These are phyloP conservation scores for Spodoptera litura DNA, from an alignment of 1,140 invertebrate species.

Conservation along the genomic window DNA sequence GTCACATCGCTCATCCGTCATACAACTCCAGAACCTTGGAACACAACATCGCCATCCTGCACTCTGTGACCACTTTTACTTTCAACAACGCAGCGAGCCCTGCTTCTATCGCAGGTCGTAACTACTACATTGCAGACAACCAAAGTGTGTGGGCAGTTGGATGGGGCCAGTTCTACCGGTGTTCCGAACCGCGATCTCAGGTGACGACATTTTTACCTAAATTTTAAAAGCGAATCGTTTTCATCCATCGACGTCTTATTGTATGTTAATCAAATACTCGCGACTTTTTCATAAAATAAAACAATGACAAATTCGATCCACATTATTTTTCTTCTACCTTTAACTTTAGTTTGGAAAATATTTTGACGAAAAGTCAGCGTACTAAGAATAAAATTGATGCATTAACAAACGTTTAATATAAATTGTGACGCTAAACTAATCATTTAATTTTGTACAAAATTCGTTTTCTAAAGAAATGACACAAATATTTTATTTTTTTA, in stretches of 20 bases:
- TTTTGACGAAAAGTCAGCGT: too few relatives aligned
- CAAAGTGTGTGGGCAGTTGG: constrained; percentile 62
- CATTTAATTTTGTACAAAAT: too few relatives aligned
- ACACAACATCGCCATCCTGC: constrained; percentile 90
- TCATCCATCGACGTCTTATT: not conserved
- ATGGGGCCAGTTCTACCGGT: constrained; percentile 55
- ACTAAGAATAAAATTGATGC: too few relatives aligned
- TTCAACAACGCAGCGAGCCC: constrained; percentile 53
- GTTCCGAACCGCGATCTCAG: constrained; percentile 46
- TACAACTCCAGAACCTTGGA: constrained; percentile 86
- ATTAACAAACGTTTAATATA: too few relatives aligned
- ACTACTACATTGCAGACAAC: constrained; percentile 65
- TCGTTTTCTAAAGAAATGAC: too few relatives aligned
- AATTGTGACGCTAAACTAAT: too few relatives aligned
- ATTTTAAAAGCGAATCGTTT: not conserved
- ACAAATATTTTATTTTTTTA: constrained; percentile 22
- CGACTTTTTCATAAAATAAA: too few relatives aligned
- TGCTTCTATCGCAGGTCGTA: constrained; percentile 60
- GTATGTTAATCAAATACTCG: too few relatives aligned
- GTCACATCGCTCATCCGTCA: constrained; percentile 80
- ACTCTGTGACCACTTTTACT: constrained; percentile 83
- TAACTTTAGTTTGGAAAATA: too few relatives aligned
- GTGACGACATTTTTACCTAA: constrained; percentile 45
- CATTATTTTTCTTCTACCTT: too few relatives aligned
- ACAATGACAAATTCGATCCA: too few relatives aligned